Percentiles rank a stretch among this genome's conserved stretches.
phyloP scores from a whole-genome alignment of 2,797 vertebrate species.

The Echeneis naucrates region DNA sequence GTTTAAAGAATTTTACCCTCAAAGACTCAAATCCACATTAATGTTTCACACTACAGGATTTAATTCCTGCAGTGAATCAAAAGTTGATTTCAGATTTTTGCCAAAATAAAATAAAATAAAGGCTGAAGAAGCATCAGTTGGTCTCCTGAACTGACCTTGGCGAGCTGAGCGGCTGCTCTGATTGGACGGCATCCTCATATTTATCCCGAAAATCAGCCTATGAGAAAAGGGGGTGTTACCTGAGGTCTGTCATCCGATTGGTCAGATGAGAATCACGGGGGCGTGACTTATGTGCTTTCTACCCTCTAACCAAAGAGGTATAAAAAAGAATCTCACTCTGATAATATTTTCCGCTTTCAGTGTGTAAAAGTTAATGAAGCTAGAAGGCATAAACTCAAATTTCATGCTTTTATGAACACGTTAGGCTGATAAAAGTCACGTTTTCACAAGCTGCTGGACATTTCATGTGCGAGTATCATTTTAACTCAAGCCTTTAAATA shows the following conservation, averaged over 20 bases:
- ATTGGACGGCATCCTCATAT: slow-evolving; percentile 32
- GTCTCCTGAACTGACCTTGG: slow-evolving; percentile 47
- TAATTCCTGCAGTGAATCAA: background rate
- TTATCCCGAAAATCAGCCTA: slow-evolving; percentile 6
- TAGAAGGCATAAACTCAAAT: too few relatives aligned
- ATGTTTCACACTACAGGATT: too few relatives aligned
- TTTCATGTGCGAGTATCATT: too few relatives aligned
- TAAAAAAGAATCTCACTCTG: slow-evolving; percentile 23
- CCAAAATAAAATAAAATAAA: background rate
- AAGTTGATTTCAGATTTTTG: background rate
- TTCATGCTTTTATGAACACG: too few relatives aligned
- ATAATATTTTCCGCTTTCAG: background rate
- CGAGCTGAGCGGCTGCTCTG: slow-evolving; percentile 2
- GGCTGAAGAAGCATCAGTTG: slow-evolving; percentile 1
- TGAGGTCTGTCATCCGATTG: slow-evolving; percentile 41
- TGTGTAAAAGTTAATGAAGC: too few relatives aligned
- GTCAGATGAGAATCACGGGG: background rate
- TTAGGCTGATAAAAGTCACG: too few relatives aligned
- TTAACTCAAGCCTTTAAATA: too few relatives aligned
- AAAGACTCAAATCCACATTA: background rate
- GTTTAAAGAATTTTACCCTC: too few relatives aligned
- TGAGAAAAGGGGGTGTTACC: slow-evolving; percentile 31
- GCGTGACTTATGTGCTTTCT: too few relatives aligned
- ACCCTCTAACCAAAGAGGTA: background rate
- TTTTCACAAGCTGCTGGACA: too few relatives aligned